These are phyloP conservation scores for Emmelina monodactyla DNA, from an alignment of 2,888 invertebrate genomes.

Conservation along the genomic window DNA sequence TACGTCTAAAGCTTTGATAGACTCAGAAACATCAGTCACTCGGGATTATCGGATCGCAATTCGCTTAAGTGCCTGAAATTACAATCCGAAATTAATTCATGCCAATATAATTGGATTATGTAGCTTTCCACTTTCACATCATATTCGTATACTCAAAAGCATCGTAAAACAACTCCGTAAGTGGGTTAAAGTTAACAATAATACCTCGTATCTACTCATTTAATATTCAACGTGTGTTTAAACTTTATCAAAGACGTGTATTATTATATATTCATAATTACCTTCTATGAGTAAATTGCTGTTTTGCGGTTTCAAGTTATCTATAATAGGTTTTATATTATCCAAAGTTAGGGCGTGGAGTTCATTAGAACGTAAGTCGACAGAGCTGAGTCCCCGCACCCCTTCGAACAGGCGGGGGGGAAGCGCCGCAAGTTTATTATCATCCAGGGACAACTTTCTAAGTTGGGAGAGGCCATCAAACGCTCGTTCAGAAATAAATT, in stretches of 20 bases:
- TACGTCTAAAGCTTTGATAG: not conserved
- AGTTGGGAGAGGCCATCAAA: constrained; percentile 79
- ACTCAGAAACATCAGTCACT: too few relatives aligned
- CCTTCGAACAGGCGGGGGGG: constrained; percentile 76
- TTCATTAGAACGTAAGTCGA: constrained; percentile 80
- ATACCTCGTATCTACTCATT: constrained; percentile 40
- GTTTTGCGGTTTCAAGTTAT: constrained; percentile 77
- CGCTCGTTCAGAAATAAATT: constrained; percentile 78
- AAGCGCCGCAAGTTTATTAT: constrained; percentile 77
- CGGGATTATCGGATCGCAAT: not conserved
- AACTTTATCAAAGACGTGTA: constrained; percentile 39
- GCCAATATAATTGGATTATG: constrained; percentile 4
- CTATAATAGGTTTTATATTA: constrained; percentile 79
- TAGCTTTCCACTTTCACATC: constrained; percentile 19
- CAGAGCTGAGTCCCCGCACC: constrained; percentile 74
- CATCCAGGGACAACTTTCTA: constrained; percentile 74
- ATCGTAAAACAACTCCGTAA: constrained; percentile 48
- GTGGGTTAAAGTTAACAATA: constrained; percentile 42
- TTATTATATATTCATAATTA: constrained; percentile 57
- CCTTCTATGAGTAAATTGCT: constrained; percentile 81
- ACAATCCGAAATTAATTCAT: not conserved
- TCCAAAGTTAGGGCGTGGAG: constrained; percentile 79
- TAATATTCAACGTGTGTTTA: constrained; percentile 50
- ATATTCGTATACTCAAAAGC: constrained; percentile 38
- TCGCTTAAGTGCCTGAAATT: not conserved